phyloP scores from a whole-genome alignment of 2,888 invertebrate species.

The Bhutanitis thaidina region DNA sequence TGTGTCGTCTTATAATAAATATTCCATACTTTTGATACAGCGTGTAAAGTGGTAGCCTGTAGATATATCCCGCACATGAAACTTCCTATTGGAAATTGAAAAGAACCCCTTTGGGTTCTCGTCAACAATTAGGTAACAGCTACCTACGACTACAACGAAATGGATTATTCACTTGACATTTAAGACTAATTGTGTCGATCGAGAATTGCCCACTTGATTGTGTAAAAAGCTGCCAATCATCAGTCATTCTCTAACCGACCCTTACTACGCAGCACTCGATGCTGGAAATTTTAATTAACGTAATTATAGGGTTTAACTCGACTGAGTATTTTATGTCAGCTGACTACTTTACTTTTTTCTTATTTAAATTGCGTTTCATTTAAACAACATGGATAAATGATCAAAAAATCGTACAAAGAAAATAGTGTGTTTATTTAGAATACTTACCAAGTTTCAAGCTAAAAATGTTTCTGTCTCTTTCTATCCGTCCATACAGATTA shows the following conservation, averaged over 20 bases:
- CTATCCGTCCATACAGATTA: no score
- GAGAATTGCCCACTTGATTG: background rate
- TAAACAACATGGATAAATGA: no score
- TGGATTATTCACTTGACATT: constrained; percentile 13
- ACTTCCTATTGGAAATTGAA: background rate
- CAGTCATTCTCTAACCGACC: constrained; percentile 10
- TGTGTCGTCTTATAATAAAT: no score
- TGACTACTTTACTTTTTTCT: constrained; percentile 5
- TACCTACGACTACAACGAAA: background rate
- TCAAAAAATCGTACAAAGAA: no score
- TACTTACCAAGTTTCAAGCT: no score
- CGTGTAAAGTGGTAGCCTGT: background rate
- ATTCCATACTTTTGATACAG: no score
- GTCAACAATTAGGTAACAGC: background rate
- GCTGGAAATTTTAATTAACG: constrained; percentile 1
- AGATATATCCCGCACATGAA: background rate
- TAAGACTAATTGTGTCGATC: background rate
- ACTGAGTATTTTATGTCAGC: background rate
- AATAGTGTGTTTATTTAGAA: no score
- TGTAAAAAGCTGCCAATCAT: constrained; percentile 14
- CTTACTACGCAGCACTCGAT: background rate
- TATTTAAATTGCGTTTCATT: background rate
- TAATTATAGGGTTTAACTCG: constrained; percentile 5
- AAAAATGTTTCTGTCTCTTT: no score
- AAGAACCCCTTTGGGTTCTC: background rate